Evolutionary conservation across 2,113 vertebrate species (phyloP), one percentile per base, ranked within the genome.

Genomic region (Cebus imitator): DNA sequence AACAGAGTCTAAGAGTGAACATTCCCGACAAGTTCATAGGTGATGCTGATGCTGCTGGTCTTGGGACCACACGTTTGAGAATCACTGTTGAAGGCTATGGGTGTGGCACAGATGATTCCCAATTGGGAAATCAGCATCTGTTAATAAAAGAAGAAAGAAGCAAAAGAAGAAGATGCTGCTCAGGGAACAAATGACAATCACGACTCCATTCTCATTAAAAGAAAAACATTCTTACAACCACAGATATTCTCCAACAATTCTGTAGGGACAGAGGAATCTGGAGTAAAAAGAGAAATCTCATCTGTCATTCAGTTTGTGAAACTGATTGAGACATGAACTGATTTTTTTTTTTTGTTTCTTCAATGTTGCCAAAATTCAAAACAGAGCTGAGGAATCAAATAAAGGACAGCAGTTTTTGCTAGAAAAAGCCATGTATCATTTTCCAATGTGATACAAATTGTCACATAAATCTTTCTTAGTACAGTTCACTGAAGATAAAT

Each of bases 391-490:
- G 32, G 32, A 97, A 97, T 97, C 35, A 93, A 97, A 95, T 95
- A 40, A 87, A 96, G 96, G 76, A 80, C 40, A 72, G 86, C n/a
- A 50, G 55, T 85, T 94, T 96, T 70, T 72, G 81, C 57, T 83
- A 30, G 35, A 57, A 16, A 89, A 30, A 96, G 30, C 57, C 37
- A 83, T 90, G 70, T 92, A 94, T 98, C 84, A 96, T 91, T 94
- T 96, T 96, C 84, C 95, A 87, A 92, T 81, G 90, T 96, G 92
- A 95, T 58, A 35, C 35, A 55, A 92, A 50, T 66, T 98, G 96
- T 96, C 97, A 97, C 91, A 96, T 92, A 96, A 90, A 97, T 97
- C 94, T 92, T 96, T 68, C 90, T 95, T 52, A 90, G 84, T 73
- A 84, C 70, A 95, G 82, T 93, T 93, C 72, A 88, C n/a, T 5